Base-by-base conservation (phyloP, 2,888 invertebrate species). In the Diplazon laetatorius region DNA sequence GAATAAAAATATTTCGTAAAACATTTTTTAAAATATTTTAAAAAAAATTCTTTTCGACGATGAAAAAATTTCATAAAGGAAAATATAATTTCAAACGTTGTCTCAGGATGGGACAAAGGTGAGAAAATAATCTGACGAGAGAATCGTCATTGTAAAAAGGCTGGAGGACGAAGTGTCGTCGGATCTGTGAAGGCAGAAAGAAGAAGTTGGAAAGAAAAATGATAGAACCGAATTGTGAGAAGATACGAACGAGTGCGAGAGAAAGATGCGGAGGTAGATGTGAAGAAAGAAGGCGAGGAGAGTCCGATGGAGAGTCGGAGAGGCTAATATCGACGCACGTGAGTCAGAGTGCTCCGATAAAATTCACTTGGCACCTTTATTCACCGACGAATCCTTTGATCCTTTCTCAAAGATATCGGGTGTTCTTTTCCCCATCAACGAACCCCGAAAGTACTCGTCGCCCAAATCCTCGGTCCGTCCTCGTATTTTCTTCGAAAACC, bases 401-500 rank as follows among this genome's bases (percentile, higher is more conserved):
- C 76, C 70, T 57, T 70, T 79, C 74, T 80, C 82, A 82, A 82
- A 82, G 82, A 80, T 76, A 78, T 73, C 78, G 71, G 71, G 76
- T 82, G 82, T 82, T 82, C 82, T 80, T 82, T 82, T 82, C 76
- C 78, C 74, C 82, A 76, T 78, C 78, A 77, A 22, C 75, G 80
- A 25, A 62, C 70, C n/a, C n/a, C 70, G 59, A 44, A 76, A 77
- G 76, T 75, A 78, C 76, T 39, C 59, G 55, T 71, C 52, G 75
- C n/a, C n/a, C 75, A 62, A 76, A 62, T 52, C 63, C 74, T 69
- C 72, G 62, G 20, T 59, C 50, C 63, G 69, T 73, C 57, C 72
- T 50, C 59, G 57, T 44, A 18, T 20, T 25, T 6, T 63, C 35
- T 57, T 72, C 37, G 20, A 50, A 39, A 25, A 22, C 44, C 20